These are phyloP conservation scores for Colossoma macropomum DNA, from an alignment of 2,113 vertebrate species.

Conservation along the genomic window DNA sequence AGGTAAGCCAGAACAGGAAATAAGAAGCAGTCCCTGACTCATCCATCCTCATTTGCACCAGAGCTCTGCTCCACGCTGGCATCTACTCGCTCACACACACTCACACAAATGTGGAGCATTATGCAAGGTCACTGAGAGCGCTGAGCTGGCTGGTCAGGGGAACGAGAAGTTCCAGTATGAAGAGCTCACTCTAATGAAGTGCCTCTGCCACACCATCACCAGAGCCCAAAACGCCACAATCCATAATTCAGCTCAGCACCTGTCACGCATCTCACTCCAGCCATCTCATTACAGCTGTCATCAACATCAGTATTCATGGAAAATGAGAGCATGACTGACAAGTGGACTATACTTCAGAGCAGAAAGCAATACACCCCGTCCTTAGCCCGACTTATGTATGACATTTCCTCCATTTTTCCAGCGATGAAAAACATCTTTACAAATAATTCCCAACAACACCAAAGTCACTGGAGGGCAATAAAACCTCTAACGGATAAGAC, in stretches of 20 bases:
- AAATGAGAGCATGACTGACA: constrained; percentile 14
- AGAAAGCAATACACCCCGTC: not conserved
- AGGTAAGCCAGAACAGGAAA: constrained; percentile 5
- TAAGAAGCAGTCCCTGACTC: not conserved
- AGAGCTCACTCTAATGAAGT: constrained; percentile 43
- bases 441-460: not conserved
- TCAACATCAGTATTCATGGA: constrained; percentile 25
- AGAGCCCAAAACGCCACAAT: not conserved
- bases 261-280: constrained; percentile 16
- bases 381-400: not conserved
- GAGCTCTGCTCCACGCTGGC: not conserved
- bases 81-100: not conserved
- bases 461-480: not conserved
- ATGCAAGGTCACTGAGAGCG: constrained; percentile 31
- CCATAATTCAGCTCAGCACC: constrained; percentile 30
- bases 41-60: constrained; percentile 27
- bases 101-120: constrained; percentile 12
- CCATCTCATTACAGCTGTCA: constrained; percentile 36
- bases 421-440: not conserved
- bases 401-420: not conserved
- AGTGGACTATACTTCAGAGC: not conserved
- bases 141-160: constrained; percentile 23
- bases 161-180: not conserved
- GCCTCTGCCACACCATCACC: constrained; percentile 21
- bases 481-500: too few relatives aligned